These are phyloP conservation scores for Elephantulus edwardii DNA, from an alignment of 2,113 vertebrate genomes.

Conservation along the genomic window DNA sequence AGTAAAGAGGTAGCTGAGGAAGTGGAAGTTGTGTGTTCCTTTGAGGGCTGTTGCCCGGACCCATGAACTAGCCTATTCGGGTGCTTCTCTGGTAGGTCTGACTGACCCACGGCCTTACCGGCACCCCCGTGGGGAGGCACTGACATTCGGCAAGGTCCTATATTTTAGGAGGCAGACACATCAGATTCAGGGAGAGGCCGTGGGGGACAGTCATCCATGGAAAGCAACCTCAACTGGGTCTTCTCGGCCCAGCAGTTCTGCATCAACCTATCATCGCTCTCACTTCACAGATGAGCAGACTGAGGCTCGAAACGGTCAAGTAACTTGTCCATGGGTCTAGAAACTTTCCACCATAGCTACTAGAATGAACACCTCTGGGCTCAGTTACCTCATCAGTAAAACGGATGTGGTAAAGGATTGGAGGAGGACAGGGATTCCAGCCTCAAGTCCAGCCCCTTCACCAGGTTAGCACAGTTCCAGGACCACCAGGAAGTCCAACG, in stretches of 20 bases:
- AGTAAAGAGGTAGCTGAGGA: background rate
- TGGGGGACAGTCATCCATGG: background rate
- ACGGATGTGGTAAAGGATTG: background rate
- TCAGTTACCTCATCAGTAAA: background rate
- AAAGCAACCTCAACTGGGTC: background rate
- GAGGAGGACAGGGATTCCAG: background rate
- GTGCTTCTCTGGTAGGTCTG: background rate
- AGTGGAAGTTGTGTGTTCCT: background rate
- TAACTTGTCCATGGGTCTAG: background rate
- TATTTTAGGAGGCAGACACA: background rate
- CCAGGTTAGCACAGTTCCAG: background rate
- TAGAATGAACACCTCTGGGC: background rate
- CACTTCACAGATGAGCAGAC: background rate
- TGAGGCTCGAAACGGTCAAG: background rate
- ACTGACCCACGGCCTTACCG: accelerated
- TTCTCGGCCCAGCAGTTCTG: background rate
- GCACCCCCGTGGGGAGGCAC: background rate
- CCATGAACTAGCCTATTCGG: background rate
- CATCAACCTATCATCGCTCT: background rate
- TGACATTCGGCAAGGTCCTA: no score
- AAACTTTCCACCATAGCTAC: no score
- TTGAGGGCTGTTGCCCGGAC: background rate
- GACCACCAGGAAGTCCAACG: background rate
- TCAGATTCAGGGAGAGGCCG: background rate
- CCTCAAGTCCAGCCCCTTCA: background rate